Evolutionary conservation across 2,113 vertebrate genomes (phyloP).

Genomic region (Dasyurus viverrinus): DNA sequence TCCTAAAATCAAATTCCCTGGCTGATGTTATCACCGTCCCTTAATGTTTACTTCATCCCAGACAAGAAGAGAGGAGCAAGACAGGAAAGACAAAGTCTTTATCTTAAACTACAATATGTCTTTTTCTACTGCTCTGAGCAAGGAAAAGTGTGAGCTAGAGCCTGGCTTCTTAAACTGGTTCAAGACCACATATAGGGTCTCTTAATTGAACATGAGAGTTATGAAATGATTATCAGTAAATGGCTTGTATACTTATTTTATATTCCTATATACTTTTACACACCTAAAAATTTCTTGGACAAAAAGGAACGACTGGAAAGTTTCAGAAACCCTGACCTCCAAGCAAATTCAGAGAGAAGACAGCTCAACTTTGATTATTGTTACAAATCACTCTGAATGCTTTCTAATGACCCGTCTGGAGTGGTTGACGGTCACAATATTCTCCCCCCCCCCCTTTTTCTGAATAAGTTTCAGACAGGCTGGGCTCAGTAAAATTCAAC

Average conservation of each 20-base stretch:
- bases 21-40: background rate
- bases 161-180: too few species aligned
- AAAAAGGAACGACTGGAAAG: too few species aligned
- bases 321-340: too few species aligned
- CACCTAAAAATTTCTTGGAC: too few species aligned
- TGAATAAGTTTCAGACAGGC: background rate
- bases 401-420: background rate
- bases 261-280: too few species aligned
- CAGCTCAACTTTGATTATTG: background rate
- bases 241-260: too few species aligned
- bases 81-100: background rate
- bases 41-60: background rate
- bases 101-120: background rate
- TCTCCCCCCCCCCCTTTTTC: background rate
- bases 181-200: too few species aligned
- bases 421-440: accelerated
- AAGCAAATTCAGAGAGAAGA: background rate
- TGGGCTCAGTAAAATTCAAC: background rate
- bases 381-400: background rate
- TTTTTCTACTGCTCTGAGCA: background rate
- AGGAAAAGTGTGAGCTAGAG: too few species aligned
- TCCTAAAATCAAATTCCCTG: background rate
- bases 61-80: background rate
- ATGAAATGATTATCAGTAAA: too few species aligned
- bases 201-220: too few species aligned